Conservation (phyloP, 2,113 vertebrate genomes). For the Alligator sinensis region DNA sequence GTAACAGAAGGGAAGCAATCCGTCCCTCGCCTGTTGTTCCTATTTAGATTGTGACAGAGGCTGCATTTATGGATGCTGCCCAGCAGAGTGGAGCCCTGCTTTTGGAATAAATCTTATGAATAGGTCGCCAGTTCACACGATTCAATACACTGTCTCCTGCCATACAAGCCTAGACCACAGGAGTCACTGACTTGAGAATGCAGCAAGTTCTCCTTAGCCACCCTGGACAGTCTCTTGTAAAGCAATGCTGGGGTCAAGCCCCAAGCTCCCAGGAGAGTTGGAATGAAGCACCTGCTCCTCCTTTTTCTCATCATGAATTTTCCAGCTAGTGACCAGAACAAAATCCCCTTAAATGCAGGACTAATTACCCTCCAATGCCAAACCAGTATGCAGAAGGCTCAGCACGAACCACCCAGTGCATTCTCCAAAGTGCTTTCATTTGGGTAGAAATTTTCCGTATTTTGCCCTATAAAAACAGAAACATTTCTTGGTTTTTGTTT, state of each 20-base stretch:
- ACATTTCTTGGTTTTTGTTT: too few species aligned
- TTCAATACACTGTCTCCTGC: not conserved
- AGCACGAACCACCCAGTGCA: too few species aligned
- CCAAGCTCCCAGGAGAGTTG: too few species aligned
- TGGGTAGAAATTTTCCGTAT: too few species aligned
- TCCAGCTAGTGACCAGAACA: too few species aligned
- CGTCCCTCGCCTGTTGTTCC: not conserved
- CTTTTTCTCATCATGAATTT: too few species aligned
- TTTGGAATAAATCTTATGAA: not conserved
- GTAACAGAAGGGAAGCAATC: not conserved
- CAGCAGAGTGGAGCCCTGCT: not conserved
- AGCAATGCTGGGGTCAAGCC: not conserved
- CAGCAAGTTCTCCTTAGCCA: not conserved
- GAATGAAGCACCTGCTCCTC: too few species aligned
- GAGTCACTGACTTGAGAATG: not conserved
- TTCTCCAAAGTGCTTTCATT: too few species aligned
- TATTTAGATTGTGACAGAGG: not conserved
- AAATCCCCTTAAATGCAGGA: too few species aligned
- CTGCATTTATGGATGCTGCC: not conserved
- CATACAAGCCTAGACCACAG: not conserved
- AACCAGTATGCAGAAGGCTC: too few species aligned
- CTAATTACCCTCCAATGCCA: too few species aligned
- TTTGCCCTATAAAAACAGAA: too few species aligned
- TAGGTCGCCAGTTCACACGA: not conserved
- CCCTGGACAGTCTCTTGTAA: not conserved